Base-by-base conservation (phyloP, 2,113 vertebrate species). In the Coregonus clupeaformis region DNA sequence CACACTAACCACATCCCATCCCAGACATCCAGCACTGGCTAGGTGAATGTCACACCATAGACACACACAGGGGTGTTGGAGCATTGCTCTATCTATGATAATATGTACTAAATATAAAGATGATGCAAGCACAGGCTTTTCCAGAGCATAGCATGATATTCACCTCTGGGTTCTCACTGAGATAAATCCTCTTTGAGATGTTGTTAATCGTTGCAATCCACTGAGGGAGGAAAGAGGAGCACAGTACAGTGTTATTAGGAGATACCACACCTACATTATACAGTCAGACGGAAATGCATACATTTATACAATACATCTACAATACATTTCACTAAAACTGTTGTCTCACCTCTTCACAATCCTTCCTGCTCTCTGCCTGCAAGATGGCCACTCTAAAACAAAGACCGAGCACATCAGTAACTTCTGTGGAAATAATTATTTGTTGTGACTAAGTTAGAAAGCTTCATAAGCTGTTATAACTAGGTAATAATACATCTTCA, bases 161-260 rank as follows among this genome's bases (percentile, higher is more conserved):
- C 89, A 98, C 98, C 96, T 99, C 97, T 67, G 98, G 96, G 70
- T 99, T 98, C 91, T 99, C 98, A 74, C 95, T 99, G 71, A 99
- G 92, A 82, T 99, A 99, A 83, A 99, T 99, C 89, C 96, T 95
- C 85, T 95, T 98, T 60, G 97, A 99, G 87, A 99, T 98, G 90
- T 99, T 99, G 91, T 99, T 99, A 92, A 99, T 98, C 84, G 98
- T 98, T 79, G 96, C 91, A 86, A 99, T 97, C 98, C 97, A 99
- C 98, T 99, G 89, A 52, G 82, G 89, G 75, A 57, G 79, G 75
- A 86, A 42, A 42, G 42, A 73, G 0, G 63, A 36, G 36, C 24
- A 69, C 27, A 75, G 24, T 22, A 45, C 1, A 11, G 9, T 0
- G 1, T 76, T 13, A 83, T 60, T 52, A 29, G 0, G 62, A 63